Evolutionary conservation across 2,888 invertebrate genomes (phyloP), one percentile per base, ranked within the genome.

Genomic region (Netelia virgata): DNA sequence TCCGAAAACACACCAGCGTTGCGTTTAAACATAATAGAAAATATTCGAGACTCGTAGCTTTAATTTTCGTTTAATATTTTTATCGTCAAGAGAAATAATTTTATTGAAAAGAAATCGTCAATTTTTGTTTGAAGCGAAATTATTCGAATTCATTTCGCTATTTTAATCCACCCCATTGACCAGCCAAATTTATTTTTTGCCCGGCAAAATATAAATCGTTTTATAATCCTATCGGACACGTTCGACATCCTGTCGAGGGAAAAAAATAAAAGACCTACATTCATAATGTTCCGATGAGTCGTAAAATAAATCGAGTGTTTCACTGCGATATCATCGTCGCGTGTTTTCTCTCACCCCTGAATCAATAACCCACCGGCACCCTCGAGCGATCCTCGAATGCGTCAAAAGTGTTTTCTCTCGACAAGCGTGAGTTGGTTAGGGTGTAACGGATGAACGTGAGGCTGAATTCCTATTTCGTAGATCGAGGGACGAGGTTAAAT

Each of bases 381-480:
- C 41, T 57, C 41, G 28, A 80, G 66, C 36, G 28, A 73, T 23
- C 61, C 41, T 16, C 8, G 36, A 80, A 74, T 20, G 59, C 59
- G 61, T 68, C 61, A 73, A 66, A 63, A 74, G 63, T 74, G 59
- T 68, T 16, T 36, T 36, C 53, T 55, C 36, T 16, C 59, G 78
- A 69, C 74, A 78, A 41, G 50, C 16, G 20, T 20, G 14, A 57
- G 53, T 63, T 23, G 53, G 36, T 36, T 57, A 53, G 47, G 53
- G 23, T 68, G 20, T 77, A 66, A 68, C 68, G 5, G 63, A 84
- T 84, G 83, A 59, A 73, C 28, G 61, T 28, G 41, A 57, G 23
- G 70, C 72, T 72, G 75, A 41, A 70, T 77, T 79, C 59, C 41
- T 76, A 66, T 84, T 80, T 76, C 72, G 70, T 16, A 47, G 76